Evolutionary conservation across 2,888 invertebrate species (phyloP), one percentile per base, ranked within the genome.

Genomic region (Carpatolechia fugitivella): DNA sequence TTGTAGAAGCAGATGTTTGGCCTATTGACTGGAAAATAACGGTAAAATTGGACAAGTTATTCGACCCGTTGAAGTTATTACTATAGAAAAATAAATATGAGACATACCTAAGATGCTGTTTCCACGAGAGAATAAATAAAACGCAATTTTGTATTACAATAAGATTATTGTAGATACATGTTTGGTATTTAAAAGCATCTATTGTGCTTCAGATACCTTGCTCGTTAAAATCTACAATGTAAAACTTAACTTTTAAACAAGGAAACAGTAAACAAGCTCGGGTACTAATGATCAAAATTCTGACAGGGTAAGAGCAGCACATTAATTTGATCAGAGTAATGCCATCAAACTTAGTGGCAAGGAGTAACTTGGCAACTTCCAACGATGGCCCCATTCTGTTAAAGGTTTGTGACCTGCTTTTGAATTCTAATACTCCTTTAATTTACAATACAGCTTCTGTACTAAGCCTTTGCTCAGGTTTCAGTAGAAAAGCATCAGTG

Each of bases 291-390:
- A 79, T 74, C 78, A 67, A 74, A 78, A 77, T 74, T 74, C 64
- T 72, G 72, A 70, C 68, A 61, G 62, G 67, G 68, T 68, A 62
- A 67, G 65, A 60, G 61, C 57, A 70, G 68, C 64, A 68, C 72
- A 80, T 72, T 82, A 78, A 81, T 80, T 80, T 72, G 72, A 82
- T 83, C 75, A 71, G 63, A 69, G 70, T 61, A 72, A 74, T 74
- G 70, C 70, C 69, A 74, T 74, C 71, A 70, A 77, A 79, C 70
- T 81, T 79, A 63, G 61, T 36, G 31, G 29, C 51, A 47, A 48
- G 47, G 20, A 40, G 36, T 16, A 52, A 58, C 56, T 56, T 52
- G 20, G 49, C 51, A 54, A 54, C 53, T 53, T 14, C 38, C 38
- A 35, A 53, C 52, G 30, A 16, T 20, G 33, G 40, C 29, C 13